Conservation (phyloP, 1,140 invertebrate species). For the Andricus grossulariae region DNA sequence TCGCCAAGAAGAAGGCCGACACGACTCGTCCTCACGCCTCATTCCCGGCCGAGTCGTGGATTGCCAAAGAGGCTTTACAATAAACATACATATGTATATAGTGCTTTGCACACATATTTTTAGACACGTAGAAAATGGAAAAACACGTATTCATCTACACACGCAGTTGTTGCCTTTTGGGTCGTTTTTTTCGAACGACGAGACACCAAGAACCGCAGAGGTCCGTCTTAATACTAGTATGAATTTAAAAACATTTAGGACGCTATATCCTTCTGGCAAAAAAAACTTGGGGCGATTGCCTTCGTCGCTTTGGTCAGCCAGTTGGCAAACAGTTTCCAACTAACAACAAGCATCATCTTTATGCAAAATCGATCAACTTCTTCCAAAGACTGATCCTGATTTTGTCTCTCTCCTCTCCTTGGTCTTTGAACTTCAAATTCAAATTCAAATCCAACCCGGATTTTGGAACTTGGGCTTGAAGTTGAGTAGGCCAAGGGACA, state of each 20-base stretch:
- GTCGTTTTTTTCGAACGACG: constrained; percentile 28
- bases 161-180: constrained; percentile 26
- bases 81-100: constrained; percentile 31
- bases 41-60: too few relatives aligned
- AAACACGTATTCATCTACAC: constrained; percentile 44
- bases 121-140: constrained; percentile 57
- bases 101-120: constrained; percentile 37
- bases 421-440: not conserved
- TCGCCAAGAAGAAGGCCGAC: too few relatives aligned
- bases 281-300: constrained; percentile 20
- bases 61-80: not conserved
- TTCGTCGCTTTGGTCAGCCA: constrained; percentile 31
- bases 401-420: not conserved
- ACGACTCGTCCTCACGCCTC: too few relatives aligned
- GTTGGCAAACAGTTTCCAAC: constrained; percentile 22
- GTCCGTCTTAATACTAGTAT: constrained; percentile 16
- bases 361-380: not conserved
- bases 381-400: too few relatives aligned
- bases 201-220: constrained; percentile 2
- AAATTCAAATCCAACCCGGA: not conserved
- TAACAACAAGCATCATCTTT: constrained; percentile 19
- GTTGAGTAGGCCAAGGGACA: constrained; percentile 32
- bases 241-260: constrained; percentile 44
- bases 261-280: constrained; percentile 20
- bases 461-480: not conserved